phyloP scores from a whole-genome alignment of 2,888 invertebrate species.

The Cremastinae sp. region DNA sequence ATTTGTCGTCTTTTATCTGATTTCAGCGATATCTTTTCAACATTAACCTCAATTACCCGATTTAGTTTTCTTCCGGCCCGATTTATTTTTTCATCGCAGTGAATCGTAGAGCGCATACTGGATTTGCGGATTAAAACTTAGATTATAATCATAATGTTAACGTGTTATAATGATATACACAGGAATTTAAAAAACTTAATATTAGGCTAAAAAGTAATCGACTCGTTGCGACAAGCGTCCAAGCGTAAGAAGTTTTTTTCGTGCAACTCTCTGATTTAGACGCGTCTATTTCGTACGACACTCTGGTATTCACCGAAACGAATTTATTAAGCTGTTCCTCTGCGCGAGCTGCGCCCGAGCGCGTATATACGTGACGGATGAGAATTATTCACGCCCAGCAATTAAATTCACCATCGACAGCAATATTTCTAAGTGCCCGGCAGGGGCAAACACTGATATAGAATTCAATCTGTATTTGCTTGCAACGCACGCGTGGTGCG shows the following conservation, averaged over 20 bases:
- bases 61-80: too few relatives aligned
- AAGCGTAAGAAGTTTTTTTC: constrained; percentile 56
- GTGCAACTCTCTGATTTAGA: constrained; percentile 16
- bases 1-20: too few relatives aligned
- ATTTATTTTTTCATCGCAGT: too few relatives aligned
- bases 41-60: too few relatives aligned
- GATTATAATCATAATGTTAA: too few relatives aligned
- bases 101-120: too few relatives aligned
- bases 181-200: constrained; percentile 33
- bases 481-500: neutral
- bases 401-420: constrained; percentile 67
- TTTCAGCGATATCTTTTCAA: too few relatives aligned
- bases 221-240: constrained; percentile 44
- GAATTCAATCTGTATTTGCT: neutral
- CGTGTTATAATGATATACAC: constrained; percentile 15
- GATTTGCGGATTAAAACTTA: too few relatives aligned
- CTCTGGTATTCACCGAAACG: constrained; percentile 51
- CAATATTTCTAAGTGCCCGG: constrained; percentile 32
- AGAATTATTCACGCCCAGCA: constrained; percentile 65
- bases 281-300: neutral
- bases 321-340: constrained; percentile 72
- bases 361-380: constrained; percentile 60
- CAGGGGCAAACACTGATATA: constrained; percentile 21
- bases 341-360: constrained; percentile 43
- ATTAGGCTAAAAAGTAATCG: constrained; percentile 53